Percentiles rank a stretch among this genome's conserved stretches.
phyloP scores from a whole-genome alignment of 2,113 vertebrate species.

The Nycticebus coucang region DNA sequence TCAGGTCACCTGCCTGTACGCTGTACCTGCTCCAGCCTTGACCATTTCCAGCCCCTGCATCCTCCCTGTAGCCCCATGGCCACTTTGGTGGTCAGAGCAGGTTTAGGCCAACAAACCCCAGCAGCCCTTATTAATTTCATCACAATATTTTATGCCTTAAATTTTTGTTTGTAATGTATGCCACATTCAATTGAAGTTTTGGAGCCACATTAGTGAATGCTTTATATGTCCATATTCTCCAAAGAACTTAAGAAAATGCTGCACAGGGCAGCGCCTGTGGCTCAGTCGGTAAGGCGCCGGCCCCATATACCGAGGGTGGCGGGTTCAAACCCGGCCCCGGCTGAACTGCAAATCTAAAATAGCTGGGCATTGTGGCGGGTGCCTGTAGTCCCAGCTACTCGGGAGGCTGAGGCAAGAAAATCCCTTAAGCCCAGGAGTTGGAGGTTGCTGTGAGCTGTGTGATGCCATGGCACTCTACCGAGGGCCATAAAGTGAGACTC shows the following conservation, averaged over 20 bases:
- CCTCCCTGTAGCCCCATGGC: neutral
- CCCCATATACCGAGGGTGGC: too few relatives aligned
- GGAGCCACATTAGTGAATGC: neutral
- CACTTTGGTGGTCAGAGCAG: neutral
- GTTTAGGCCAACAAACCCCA: fast-evolving
- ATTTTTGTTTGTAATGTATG: neutral
- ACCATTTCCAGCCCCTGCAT: neutral
- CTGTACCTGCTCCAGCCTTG: neutral
- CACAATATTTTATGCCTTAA: neutral
- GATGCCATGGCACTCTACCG: too few relatives aligned
- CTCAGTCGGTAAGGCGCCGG: too few relatives aligned
- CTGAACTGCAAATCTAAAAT: too few relatives aligned
- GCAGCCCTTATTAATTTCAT: fast-evolving
- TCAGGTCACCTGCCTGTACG: neutral
- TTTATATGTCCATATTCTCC: neutral
- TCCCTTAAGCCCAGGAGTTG: too few relatives aligned
- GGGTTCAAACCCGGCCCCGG: too few relatives aligned
- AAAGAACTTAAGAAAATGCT: neutral
- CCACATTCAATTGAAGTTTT: neutral
- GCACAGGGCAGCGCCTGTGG: too few relatives aligned
- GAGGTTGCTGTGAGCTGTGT: too few relatives aligned
- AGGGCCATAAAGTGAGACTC: too few relatives aligned
- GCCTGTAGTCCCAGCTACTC: too few relatives aligned
- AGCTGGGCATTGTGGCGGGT: too few relatives aligned
- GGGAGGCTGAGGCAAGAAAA: too few relatives aligned